phyloP scores from a whole-genome alignment of 1,140 invertebrate genomes.

The Wiebesia pumilae region DNA sequence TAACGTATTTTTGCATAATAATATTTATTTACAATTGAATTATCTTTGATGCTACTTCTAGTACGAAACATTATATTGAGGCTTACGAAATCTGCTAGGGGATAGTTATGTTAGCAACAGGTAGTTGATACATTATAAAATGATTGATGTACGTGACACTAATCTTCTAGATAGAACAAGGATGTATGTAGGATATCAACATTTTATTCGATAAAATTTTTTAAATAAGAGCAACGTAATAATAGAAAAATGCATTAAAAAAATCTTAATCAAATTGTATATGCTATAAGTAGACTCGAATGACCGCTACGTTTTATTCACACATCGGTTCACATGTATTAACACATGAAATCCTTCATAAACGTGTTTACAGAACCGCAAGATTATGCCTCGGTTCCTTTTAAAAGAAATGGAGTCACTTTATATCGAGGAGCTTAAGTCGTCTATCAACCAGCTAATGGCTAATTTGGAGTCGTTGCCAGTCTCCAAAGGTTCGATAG shows the following conservation, averaged over 20 bases:
- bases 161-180: neutral
- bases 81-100: neutral
- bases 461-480: slow-evolving; percentile 98
- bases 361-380: slow-evolving; percentile 86
- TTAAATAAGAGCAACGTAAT: neutral
- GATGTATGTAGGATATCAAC: neutral
- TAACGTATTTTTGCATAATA: neutral
- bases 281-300: no score
- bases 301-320: no score
- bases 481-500: slow-evolving; percentile 97
- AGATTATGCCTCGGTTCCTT: slow-evolving; percentile 99
- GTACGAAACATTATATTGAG: neutral
- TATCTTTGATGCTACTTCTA: neutral
- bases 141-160: neutral
- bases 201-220: neutral
- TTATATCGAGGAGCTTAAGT: slow-evolving; percentile 98
- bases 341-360: neutral
- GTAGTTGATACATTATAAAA: neutral
- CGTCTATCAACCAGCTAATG: slow-evolving; percentile 98
- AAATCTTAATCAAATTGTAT: no score
- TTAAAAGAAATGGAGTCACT: slow-evolving; percentile 99
- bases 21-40: neutral
- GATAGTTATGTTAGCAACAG: slow-evolving; percentile 1
- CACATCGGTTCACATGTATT: no score
- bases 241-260: neutral